Percentiles rank a stretch among this genome's conserved stretches.
phyloP scores from a whole-genome alignment of 2,113 vertebrate species.

The Bos javanicus region DNA sequence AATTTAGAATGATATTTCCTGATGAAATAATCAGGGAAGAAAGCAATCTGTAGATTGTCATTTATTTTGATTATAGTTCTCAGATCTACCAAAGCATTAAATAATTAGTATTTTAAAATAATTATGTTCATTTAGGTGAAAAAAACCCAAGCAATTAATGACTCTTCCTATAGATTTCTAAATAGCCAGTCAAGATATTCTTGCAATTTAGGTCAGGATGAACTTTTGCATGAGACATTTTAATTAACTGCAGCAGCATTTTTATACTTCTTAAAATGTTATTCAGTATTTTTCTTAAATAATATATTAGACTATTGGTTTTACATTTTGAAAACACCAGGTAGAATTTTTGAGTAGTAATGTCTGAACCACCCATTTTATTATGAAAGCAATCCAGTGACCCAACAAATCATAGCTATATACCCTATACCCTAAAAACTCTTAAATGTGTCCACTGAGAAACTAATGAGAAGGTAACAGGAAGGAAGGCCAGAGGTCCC shows the following conservation, averaged over 20 bases:
- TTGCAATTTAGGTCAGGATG: slow-evolving; percentile 57
- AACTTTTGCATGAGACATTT: slow-evolving; percentile 35
- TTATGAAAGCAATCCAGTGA: background rate
- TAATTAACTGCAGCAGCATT: background rate
- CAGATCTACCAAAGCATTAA: slow-evolving; percentile 61
- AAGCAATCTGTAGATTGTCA: slow-evolving; percentile 40
- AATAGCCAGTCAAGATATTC: slow-evolving; percentile 44
- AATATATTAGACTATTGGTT: background rate
- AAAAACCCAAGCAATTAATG: slow-evolving; percentile 62
- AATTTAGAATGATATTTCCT: background rate
- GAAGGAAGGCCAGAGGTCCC: background rate
- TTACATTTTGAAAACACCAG: background rate
- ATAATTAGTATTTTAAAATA: slow-evolving; percentile 65
- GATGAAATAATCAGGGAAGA: slow-evolving; percentile 5
- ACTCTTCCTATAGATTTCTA: slow-evolving; percentile 68
- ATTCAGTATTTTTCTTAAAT: background rate
- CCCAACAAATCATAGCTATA: background rate
- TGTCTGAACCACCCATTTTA: background rate
- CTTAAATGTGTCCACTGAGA: background rate
- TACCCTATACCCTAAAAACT: fast-evolving
- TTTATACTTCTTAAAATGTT: background rate
- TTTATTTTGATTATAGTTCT: slow-evolving; percentile 67
- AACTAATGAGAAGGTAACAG: background rate
- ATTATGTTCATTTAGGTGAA: slow-evolving; percentile 68
- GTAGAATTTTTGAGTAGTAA: background rate